These are phyloP conservation scores for Amblyjoppa fuscipennis DNA, from an alignment of 2,888 invertebrate genomes.

Conservation along the genomic window DNA sequence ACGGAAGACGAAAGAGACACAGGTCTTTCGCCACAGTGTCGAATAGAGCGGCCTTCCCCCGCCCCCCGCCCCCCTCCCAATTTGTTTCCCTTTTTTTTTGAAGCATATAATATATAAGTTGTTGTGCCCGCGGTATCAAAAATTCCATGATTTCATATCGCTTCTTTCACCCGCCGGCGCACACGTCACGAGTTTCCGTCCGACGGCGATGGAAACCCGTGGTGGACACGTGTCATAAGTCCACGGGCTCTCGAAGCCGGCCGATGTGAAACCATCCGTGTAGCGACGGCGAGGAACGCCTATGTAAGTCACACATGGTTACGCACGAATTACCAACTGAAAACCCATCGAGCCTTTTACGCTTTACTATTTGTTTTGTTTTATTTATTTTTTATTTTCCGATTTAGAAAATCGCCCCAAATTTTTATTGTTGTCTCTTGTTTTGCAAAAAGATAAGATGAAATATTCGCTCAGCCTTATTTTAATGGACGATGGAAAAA, in stretches of 20 bases:
- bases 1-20: background rate
- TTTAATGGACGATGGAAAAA: background rate
- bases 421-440: too few relatives aligned
- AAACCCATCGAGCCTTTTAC: background rate
- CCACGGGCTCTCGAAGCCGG: background rate
- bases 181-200: conserved; percentile 34
- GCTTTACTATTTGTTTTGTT: conserved; percentile 34
- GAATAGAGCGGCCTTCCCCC: background rate
- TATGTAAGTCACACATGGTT: background rate
- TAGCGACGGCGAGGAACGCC: conserved; percentile 28
- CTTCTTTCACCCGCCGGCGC: conserved; percentile 48
- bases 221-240: conserved; percentile 40
- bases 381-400: too few relatives aligned
- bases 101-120: background rate
- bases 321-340: background rate
- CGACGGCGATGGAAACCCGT: background rate
- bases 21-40: conserved; percentile 3
- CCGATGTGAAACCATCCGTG: background rate
- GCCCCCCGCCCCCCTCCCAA: background rate
- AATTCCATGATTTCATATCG: conserved; percentile 57
- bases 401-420: too few relatives aligned
- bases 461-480: too few relatives aligned
- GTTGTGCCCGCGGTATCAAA: conserved; percentile 16
- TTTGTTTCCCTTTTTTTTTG: conserved; percentile 3
- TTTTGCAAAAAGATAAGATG: too few relatives aligned